phyloP scores from a whole-genome alignment of 2,888 invertebrate species.

The Catocala fraxini region DNA sequence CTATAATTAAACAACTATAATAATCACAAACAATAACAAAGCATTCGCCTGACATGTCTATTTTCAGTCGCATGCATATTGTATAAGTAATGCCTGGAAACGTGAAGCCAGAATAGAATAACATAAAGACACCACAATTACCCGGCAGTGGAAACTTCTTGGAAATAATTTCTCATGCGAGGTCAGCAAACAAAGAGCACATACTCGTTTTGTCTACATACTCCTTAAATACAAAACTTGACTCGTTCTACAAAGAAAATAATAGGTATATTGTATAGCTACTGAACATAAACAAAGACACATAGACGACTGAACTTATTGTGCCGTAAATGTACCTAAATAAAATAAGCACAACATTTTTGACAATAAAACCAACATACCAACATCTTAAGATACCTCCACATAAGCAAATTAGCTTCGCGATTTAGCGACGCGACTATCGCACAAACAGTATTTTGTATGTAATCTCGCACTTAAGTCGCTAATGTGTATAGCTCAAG shows the following conservation, averaged over 20 bases:
- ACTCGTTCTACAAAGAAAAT: slow-evolving; percentile 23
- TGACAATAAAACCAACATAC: slow-evolving; percentile 26
- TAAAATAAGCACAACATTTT: slow-evolving; percentile 37
- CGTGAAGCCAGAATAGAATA: slow-evolving; percentile 16
- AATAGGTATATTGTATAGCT: slow-evolving; percentile 19
- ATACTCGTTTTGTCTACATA: slow-evolving; percentile 4
- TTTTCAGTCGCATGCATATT: slow-evolving; percentile 13
- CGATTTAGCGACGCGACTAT: slow-evolving; percentile 17
- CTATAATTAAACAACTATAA: not conserved
- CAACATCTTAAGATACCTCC: slow-evolving; percentile 1
- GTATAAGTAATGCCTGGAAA: slow-evolving; percentile 25
- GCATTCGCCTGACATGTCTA: slow-evolving; percentile 17
- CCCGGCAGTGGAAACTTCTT: slow-evolving; percentile 20
- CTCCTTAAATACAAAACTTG: slow-evolving; percentile 18
- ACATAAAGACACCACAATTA: slow-evolving; percentile 28
- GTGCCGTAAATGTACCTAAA: slow-evolving; percentile 18
- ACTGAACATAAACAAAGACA: slow-evolving; percentile 16
- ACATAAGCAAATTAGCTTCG: slow-evolving; percentile 19
- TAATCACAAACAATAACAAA: slow-evolving; percentile 4
- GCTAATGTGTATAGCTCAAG: slow-evolving; percentile 24
- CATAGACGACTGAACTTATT: slow-evolving; percentile 28
- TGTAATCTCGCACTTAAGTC: slow-evolving; percentile 21
- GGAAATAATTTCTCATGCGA: slow-evolving; percentile 31
- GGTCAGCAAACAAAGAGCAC: slow-evolving; percentile 26
- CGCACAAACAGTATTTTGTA: slow-evolving; percentile 24